Percentiles rank a stretch among this genome's conserved stretches.
Evolutionary conservation across 2,888 invertebrate species (phyloP).

Genomic region (Ferrisia virgata): DNA sequence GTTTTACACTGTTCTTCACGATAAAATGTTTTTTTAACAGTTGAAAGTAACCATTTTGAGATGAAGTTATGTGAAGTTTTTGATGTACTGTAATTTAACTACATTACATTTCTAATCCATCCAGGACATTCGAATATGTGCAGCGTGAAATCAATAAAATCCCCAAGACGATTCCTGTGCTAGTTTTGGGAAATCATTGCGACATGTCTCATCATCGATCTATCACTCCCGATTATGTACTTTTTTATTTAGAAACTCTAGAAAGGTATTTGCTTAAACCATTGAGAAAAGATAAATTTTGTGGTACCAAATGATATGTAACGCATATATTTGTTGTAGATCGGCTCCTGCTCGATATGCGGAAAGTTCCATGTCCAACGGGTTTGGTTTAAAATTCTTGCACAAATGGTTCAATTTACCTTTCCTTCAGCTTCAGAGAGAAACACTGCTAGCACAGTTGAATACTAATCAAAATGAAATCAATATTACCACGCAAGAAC

Average conservation of each 20-base stretch:
- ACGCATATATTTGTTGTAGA: neutral
- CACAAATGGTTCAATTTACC: slow-evolving; percentile 95
- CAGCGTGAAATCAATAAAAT: slow-evolving; percentile 80
- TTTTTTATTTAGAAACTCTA: slow-evolving; percentile 65
- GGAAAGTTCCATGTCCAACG: slow-evolving; percentile 92
- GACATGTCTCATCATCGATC: slow-evolving; percentile 96
- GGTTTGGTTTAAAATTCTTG: slow-evolving; percentile 85
- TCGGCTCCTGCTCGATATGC: slow-evolving; percentile 74
- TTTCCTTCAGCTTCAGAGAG: slow-evolving; percentile 83
- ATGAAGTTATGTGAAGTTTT: neutral
- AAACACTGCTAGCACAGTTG: slow-evolving; percentile 76
- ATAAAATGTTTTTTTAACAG: too few species aligned
- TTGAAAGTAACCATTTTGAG: too few species aligned
- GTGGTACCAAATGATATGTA: too few species aligned
- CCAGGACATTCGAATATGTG: slow-evolving; percentile 91
- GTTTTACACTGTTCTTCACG: too few species aligned
- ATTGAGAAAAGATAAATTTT: slow-evolving; percentile 30
- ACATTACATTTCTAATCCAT: slow-evolving; percentile 47
- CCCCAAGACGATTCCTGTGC: slow-evolving; percentile 74
- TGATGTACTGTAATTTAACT: too few species aligned
- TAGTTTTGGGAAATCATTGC: slow-evolving; percentile 89
- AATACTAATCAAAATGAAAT: slow-evolving; percentile 82
- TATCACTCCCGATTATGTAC: slow-evolving; percentile 69
- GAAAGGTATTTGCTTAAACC: slow-evolving; percentile 56
- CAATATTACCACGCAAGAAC: slow-evolving; percentile 68